Base-by-base conservation (phyloP, 2,888 invertebrate genomes). In the Liopterus haemorrhoidalis region DNA sequence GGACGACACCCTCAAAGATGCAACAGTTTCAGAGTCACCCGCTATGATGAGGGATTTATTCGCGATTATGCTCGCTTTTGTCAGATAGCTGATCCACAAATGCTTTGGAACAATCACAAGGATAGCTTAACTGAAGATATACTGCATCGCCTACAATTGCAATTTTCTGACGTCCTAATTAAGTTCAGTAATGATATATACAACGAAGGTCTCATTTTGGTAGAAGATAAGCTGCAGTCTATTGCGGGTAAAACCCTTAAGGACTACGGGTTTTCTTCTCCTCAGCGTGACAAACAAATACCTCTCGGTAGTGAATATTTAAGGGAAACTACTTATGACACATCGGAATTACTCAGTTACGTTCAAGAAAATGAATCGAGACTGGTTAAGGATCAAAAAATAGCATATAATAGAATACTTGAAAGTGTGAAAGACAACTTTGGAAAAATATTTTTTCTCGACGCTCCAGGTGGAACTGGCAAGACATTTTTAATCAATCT, bases 401-500 rank as follows among this genome's bases (percentile, higher is more conserved):
- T n/a, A n/a, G n/a, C n/a, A n/a, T n/a, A n/a, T n/a, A n/a, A n/a
- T n/a, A n/a, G n/a, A n/a, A n/a, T n/a, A n/a, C n/a, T n/a, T n/a
- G n/a, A n/a, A n/a, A n/a, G n/a, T n/a, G n/a, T n/a, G n/a, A n/a
- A n/a, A n/a, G n/a, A n/a, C n/a, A n/a, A n/a, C n/a, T n/a, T n/a
- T n/a, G 51, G 55, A 37, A 46, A 44, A 15, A 20, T 50, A 11
- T 42, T 38, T 25, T 57, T 56, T 40, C 38, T 57, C 12, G 55
- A 59, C 52, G 54, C 57, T 14, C 54, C 54, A 12, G 57, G 55
- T 22, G 55, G 65, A 15, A 64, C 63, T 45, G 68, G 65, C 4
- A 68, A 68, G 59, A 66, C 63, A 20, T 69, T 64, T 51, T 43
- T 69, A 1, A 62, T 69, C 31, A 59, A 56, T 20, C 46, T 66